Percentiles rank a stretch among this genome's conserved stretches.
These are phyloP conservation scores for Geopemphigus sp. DNA, from an alignment of 1,140 invertebrate genomes.

Conservation along the genomic window DNA sequence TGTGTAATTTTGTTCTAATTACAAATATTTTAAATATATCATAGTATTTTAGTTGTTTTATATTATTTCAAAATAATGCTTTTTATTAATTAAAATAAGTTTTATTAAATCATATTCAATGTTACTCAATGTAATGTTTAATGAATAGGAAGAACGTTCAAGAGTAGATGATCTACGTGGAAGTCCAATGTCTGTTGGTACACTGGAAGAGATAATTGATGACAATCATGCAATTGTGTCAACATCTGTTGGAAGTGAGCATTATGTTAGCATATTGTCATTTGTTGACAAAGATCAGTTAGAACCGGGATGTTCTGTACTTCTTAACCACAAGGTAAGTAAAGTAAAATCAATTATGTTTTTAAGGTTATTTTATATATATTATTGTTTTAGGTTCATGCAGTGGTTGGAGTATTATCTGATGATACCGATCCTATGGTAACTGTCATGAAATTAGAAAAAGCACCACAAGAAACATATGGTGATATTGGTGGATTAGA, in stretches of 20 bases:
- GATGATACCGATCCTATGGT: slow-evolving; percentile 99
- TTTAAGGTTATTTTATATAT: slow-evolving; percentile 26
- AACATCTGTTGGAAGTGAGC: slow-evolving; percentile 98
- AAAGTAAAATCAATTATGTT: slow-evolving; percentile 2
- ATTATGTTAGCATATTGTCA: slow-evolving; percentile 98
- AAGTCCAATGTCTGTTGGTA: slow-evolving; percentile 99
- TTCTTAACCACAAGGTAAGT: slow-evolving; percentile 94
- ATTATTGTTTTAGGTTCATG: slow-evolving; percentile 67
- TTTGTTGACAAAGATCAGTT: slow-evolving; percentile 99
- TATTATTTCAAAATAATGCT: too few species aligned
- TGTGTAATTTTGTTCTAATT: too few species aligned
- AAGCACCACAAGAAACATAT: slow-evolving; percentile 99
- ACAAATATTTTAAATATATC: too few species aligned
- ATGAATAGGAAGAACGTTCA: slow-evolving; percentile 77
- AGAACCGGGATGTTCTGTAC: slow-evolving; percentile 97
- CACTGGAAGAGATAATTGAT: slow-evolving; percentile 98
- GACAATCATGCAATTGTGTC: slow-evolving; percentile 99
- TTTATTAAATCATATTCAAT: neutral
- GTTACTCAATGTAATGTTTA: neutral
- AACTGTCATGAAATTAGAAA: slow-evolving; percentile 99
- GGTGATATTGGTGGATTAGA: slow-evolving; percentile 96
- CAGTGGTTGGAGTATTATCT: slow-evolving; percentile 95
- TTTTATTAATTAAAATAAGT: too few species aligned
- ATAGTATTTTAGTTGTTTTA: too few species aligned
- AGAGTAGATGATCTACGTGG: slow-evolving; percentile 98